Base-by-base conservation (phyloP, 2,113 vertebrate genomes). In the Orycteropus afer region DNA sequence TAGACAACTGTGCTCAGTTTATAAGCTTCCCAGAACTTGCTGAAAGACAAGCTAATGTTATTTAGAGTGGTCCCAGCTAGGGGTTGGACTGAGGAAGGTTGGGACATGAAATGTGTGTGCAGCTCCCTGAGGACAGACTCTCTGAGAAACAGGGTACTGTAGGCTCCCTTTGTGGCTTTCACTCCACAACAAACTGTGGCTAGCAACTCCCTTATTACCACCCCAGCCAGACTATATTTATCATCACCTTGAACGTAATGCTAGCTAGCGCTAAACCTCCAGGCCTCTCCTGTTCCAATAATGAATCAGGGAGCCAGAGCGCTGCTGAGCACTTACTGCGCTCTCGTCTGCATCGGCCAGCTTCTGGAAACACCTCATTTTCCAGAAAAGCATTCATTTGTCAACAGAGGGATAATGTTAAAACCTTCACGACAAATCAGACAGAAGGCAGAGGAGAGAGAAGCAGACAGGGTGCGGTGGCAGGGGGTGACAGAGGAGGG, bases 321-420 rank as follows among this genome's bases (percentile, higher is more conserved):
- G 79, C 83, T 86, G 93, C 80, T 79, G 94, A 95, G 90, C 90
- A 6, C 93, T 97, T 59, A 22, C 90, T 74, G 59, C 0, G 0
- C 80, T 93, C 73, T 0, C 0, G 59, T 93, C 89, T 51, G 83
- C 49, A 89, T 95, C 93, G 96, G 96, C 95, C 55, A 90, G 94
- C 95, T 98, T 97, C 96, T 97, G 92, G 92, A 95, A 95, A 96
- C 79, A 91, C 95, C 83, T 95, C 4, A 2, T 86, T 93, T 97
- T 98, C 93, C 91, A 97, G 97, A 98, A 97, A 97, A 96, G 91
- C 42, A 67, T 97, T 93, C 0, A 1, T 96, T 98, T 97, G 95
- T 98, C 96, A 98, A 91, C 87, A 96, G 96, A 96, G 90, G 97
- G 96, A 96, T 95, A 92, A 98, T 96, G 67, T 57, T 93, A 94